Conservation (phyloP, 2,113 vertebrate genomes). For the Mus spicilegus region DNA sequence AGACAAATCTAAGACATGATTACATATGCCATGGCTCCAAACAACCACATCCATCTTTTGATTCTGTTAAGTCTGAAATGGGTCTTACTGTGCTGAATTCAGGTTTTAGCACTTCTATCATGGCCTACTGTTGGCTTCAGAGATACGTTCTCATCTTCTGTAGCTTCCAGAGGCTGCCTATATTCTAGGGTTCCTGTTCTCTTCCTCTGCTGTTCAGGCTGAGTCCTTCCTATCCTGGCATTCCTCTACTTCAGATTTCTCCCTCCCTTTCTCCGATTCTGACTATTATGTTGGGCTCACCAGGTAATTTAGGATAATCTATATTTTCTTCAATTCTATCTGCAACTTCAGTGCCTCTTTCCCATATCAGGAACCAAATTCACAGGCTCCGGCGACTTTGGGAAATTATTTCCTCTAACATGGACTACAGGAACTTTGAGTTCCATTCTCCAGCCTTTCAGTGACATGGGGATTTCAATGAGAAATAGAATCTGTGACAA, state of each 20-base stretch:
- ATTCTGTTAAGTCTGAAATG: neutral
- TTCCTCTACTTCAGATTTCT: neutral
- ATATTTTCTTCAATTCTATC: neutral
- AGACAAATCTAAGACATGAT: neutral
- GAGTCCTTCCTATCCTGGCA: rapidly evolving
- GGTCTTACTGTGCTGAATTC: neutral
- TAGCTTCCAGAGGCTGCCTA: neutral
- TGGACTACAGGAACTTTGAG: neutral
- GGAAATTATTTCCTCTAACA: neutral
- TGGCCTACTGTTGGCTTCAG: neutral
- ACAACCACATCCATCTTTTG: neutral
- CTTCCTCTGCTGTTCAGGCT: neutral
- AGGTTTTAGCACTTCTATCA: neutral
- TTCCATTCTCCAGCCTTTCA: neutral
- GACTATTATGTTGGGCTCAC: neutral
- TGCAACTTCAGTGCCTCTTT: neutral
- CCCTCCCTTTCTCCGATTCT: neutral
- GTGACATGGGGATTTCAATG: neutral
- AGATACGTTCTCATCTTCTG: neutral
- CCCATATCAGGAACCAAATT: rapidly evolving
- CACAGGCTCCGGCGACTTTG: neutral
- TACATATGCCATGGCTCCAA: neutral
- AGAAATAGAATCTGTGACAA: neutral
- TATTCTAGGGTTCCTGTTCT: rapidly evolving
- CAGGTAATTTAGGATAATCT: neutral